These are phyloP conservation scores for Apostichopus parvimensis DNA, from an alignment of 35 echinoderm and acorn worm species.

Conservation along the genomic window DNA sequence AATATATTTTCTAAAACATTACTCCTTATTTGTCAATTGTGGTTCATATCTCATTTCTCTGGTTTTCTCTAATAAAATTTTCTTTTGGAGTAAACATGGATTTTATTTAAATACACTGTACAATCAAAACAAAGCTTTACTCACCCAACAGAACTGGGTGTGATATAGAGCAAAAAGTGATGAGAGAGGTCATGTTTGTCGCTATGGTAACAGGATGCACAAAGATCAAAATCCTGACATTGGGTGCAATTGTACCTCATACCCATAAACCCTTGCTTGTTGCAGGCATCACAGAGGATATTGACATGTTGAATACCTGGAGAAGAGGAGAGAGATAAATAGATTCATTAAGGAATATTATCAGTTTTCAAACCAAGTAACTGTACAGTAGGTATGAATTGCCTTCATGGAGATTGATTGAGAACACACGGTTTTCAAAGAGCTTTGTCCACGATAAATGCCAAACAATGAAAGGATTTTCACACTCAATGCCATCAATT, in stretches of 20 bases:
- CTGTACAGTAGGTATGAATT: too few species aligned
- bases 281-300: slow-evolving; percentile 89
- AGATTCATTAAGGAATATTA: too few species aligned
- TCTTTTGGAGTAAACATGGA: too few species aligned
- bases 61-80: too few species aligned
- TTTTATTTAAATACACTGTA: not conserved
- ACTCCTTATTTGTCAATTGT: too few species aligned
- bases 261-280: slow-evolving; percentile 76
- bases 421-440: too few species aligned
- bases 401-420: too few species aligned
- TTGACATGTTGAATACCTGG: slow-evolving; percentile 92
- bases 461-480: not conserved
- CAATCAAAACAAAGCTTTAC: not conserved
- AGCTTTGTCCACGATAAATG: not conserved
- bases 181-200: slow-evolving; percentile 85
- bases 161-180: slow-evolving; percentile 75
- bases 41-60: too few species aligned
- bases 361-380: too few species aligned
- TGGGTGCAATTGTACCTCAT: slow-evolving; percentile 91
- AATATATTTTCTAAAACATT: too few species aligned
- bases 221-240: slow-evolving; percentile 94
- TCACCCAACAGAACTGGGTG: slow-evolving; percentile 88
- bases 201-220: slow-evolving; percentile 81
- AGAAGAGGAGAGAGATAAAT: not conserved
- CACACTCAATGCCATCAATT: not conserved